These are phyloP conservation scores for Hydrophis major DNA, from an alignment of 2,797 vertebrate genomes.

Conservation along the genomic window DNA sequence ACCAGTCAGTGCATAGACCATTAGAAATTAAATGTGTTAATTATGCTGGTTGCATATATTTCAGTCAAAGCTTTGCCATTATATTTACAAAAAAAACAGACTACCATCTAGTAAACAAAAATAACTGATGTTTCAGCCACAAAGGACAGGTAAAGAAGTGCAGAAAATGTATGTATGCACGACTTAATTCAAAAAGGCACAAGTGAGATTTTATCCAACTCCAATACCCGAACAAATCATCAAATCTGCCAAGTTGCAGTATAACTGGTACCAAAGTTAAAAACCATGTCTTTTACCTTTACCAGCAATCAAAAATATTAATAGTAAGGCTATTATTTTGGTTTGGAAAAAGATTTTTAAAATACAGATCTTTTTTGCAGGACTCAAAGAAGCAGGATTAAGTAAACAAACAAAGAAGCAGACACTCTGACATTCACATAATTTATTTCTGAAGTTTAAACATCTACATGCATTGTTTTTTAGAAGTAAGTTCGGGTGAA, in stretches of 20 bases:
- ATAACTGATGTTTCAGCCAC: not conserved
- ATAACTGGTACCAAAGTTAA: not conserved
- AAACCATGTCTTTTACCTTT: not conserved
- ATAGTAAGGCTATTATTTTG: not conserved
- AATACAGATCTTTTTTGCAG: not conserved
- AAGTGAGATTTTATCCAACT: not conserved
- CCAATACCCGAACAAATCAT: not conserved
- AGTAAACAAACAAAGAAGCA: not conserved
- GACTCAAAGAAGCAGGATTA: not conserved
- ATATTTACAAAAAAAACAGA: not conserved
- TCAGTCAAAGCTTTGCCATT: conserved; percentile 1
- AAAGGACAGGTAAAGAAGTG: not conserved
- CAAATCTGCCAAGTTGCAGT: not conserved
- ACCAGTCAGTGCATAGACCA: not conserved
- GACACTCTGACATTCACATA: not conserved
- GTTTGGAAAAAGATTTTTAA: not conserved
- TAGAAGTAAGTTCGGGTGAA: not conserved
- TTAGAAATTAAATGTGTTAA: not conserved
- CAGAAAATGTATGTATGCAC: not conserved
- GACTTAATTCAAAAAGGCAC: not conserved
- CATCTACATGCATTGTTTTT: not conserved
- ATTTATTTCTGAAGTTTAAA: not conserved
- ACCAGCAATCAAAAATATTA: not conserved
- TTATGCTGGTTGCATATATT: not conserved
- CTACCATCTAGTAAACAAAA: not conserved